These are phyloP conservation scores for Gouania willdenowi DNA, from an alignment of 2,797 vertebrate genomes.

Conservation along the genomic window DNA sequence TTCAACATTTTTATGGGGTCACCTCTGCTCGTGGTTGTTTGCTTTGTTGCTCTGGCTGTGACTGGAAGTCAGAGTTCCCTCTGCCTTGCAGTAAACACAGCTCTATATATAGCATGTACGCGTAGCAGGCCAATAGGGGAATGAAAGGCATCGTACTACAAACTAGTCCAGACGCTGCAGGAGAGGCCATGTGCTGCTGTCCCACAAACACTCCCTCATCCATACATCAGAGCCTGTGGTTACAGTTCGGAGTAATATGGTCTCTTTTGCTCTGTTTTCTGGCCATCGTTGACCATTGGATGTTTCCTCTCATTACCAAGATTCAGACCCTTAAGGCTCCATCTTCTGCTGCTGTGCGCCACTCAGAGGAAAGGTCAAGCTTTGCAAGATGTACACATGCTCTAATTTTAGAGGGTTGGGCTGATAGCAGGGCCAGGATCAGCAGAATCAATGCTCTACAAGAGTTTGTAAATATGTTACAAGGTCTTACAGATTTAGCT, in stretches of 20 bases:
- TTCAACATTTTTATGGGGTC: conserved; percentile 16
- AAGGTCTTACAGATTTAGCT: no score
- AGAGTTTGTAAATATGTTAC: no score
- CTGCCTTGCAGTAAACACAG: conserved; percentile 54
- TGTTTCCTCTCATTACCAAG: conserved; percentile 31
- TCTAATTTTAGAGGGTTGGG: no score
- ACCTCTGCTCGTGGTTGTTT: conserved; percentile 10
- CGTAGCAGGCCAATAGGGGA: conserved; percentile 42
- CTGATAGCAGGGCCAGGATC: no score
- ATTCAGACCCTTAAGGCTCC: conserved; percentile 2
- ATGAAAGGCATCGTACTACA: conserved; percentile 63
- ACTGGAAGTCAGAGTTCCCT: conserved; percentile 39
- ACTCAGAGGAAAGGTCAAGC: conserved; percentile 26
- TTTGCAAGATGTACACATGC: conserved; percentile 9
- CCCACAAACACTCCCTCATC: conserved; percentile 6
- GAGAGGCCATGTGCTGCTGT: conserved; percentile 7
- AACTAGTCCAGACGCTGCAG: conserved; percentile 26
- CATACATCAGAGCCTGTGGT: conserved; percentile 23
- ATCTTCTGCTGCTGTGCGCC: conserved; percentile 25
- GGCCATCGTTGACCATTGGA: conserved; percentile 25
- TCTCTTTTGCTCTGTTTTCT: conserved; percentile 23
- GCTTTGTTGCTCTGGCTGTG: conserved; percentile 21
- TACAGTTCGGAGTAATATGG: neutral
- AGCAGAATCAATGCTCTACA: no score
- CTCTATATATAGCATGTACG: conserved; percentile 68